Conservation (phyloP, 2,113 vertebrate genomes). For the Felis chaus region DNA sequence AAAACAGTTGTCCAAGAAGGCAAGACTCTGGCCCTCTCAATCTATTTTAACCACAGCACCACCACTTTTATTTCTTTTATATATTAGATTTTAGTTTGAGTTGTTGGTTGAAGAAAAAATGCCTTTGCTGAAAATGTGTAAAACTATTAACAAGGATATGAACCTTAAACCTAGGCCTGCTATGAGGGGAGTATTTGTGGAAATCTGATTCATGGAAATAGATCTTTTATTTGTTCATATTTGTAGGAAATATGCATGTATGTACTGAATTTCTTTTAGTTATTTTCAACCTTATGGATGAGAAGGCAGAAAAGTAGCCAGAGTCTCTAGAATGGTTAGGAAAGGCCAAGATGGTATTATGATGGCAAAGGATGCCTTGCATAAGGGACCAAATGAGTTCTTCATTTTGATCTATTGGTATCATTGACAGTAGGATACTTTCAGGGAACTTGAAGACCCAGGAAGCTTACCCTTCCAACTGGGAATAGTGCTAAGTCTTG, state of each 20-base stretch:
- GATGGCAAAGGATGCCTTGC: not conserved
- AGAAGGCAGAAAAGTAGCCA: not conserved
- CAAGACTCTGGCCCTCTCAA: not conserved
- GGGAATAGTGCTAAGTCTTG: not conserved
- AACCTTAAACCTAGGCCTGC: not conserved
- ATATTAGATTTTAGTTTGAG: constrained; percentile 4
- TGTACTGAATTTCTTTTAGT: not conserved
- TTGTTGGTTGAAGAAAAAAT: not conserved
- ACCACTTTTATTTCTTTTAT: constrained; percentile 4
- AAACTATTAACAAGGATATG: not conserved
- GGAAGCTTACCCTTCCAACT: not conserved
- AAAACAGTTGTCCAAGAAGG: not conserved
- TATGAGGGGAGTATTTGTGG: not conserved
- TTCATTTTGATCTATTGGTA: not conserved
- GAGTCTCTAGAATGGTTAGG: not conserved
- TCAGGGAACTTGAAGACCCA: not conserved
- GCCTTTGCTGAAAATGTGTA: constrained; percentile 5
- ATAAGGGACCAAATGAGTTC: not conserved
- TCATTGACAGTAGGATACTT: not conserved
- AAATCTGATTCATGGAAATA: not conserved
- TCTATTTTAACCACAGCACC: not conserved
- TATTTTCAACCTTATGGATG: not conserved
- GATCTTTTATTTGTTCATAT: not conserved
- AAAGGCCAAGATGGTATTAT: not conserved
- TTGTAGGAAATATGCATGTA: not conserved